phyloP scores from a whole-genome alignment of 2,797 vertebrate genomes.

The Kryptolebias ocellatus region DNA sequence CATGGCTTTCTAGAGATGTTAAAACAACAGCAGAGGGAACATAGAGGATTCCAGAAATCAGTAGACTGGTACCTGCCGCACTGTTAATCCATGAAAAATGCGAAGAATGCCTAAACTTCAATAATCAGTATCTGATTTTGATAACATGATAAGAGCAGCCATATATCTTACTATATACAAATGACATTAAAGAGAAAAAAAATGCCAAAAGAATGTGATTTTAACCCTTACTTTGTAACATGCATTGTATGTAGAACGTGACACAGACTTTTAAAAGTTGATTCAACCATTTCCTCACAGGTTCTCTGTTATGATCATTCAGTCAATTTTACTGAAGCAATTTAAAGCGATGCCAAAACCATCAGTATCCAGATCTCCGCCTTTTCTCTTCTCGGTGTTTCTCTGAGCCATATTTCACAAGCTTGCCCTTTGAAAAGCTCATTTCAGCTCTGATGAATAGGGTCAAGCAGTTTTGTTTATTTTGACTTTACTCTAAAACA shows the following conservation, averaged over 20 bases:
- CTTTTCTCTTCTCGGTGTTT: slow-evolving; percentile 21
- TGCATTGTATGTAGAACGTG: slow-evolving; percentile 8
- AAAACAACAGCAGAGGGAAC: too few species aligned
- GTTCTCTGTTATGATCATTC: slow-evolving; percentile 10
- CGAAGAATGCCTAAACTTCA: too few species aligned
- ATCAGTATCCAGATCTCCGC: slow-evolving; percentile 34
- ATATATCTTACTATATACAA: slow-evolving; percentile 24
- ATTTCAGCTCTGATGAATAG: slow-evolving; percentile 33
- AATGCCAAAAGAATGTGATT: background rate
- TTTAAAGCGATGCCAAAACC: slow-evolving; percentile 43
- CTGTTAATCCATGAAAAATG: too few species aligned
- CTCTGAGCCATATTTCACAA: slow-evolving; percentile 50
- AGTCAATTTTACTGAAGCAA: slow-evolving; percentile 24
- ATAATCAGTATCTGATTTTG: too few species aligned
- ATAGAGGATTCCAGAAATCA: too few species aligned
- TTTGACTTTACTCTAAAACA: slow-evolving; percentile 51
- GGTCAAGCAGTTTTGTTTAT: slow-evolving; percentile 50
- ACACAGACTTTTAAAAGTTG: background rate
- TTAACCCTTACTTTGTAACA: background rate
- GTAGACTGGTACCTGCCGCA: too few species aligned
- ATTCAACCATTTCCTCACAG: slow-evolving; percentile 14
- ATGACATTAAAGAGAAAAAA: background rate
- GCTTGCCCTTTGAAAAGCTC: slow-evolving; percentile 4
- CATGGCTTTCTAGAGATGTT: too few species aligned
- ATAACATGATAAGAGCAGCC: slow-evolving; percentile 40